A percentile compares a stretch with the other conserved stretches of the same genome.
These are phyloP conservation scores for Gobio gobio DNA, from an alignment of 2,113 vertebrate species.

Conservation along the genomic window DNA sequence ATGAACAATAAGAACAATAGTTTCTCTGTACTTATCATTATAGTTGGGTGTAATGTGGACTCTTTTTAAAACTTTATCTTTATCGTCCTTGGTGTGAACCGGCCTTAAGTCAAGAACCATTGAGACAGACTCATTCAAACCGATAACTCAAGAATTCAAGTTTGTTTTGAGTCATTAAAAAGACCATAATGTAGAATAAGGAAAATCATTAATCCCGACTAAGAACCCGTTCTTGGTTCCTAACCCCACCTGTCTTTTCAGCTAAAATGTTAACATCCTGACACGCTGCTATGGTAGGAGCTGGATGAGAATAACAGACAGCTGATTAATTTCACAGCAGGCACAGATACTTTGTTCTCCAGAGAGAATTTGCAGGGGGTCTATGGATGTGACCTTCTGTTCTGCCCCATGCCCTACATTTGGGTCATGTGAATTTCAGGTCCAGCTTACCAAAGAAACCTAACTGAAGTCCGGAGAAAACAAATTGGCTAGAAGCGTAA, in stretches of 20 bases:
- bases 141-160: no score
- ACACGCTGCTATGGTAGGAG: background rate
- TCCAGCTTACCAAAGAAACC: background rate
- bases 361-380: background rate
- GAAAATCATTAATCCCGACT: background rate
- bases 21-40: no score
- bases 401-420: slow-evolving; percentile 11
- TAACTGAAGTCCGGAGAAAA: background rate
- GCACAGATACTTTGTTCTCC: slow-evolving; percentile 2
- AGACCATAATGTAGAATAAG: background rate
- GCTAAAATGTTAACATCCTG: slow-evolving; percentile 27
- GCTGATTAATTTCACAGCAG: slow-evolving; percentile 4
- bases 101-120: no score
- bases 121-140: no score
- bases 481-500: background rate
- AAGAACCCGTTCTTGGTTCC: background rate
- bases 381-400: background rate
- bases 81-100: no score
- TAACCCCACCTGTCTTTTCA: background rate
- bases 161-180: background rate
- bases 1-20: no score
- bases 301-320: slow-evolving; percentile 2
- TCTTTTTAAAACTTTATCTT: no score
- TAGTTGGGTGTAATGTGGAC: no score
- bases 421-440: background rate